Conservation (phyloP, 1,140 invertebrate species). For the Cecropterus lyciades region DNA sequence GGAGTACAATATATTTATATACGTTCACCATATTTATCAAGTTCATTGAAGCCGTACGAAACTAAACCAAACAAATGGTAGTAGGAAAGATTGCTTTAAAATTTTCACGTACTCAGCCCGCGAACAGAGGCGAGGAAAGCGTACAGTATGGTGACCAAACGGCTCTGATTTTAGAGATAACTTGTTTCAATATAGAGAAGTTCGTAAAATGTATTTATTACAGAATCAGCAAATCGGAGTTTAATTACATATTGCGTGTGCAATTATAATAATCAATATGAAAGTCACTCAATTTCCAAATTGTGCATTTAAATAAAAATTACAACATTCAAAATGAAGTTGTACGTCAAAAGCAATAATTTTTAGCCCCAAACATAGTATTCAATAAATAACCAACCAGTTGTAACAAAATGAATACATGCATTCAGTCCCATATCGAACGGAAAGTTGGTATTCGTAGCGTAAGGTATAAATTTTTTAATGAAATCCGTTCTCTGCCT, state of each 20-base stretch:
- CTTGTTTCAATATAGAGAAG: no score
- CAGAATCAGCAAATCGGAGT: no score
- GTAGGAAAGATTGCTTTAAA: conserved; percentile 1
- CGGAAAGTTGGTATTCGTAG: conserved; percentile 1
- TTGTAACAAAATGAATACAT: no score
- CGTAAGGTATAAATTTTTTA: conserved; percentile 39
- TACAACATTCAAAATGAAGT: no score
- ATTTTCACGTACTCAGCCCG: neutral
- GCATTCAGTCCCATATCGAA: neutral
- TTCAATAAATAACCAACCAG: no score
- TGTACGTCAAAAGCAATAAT: no score
- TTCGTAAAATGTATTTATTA: no score
- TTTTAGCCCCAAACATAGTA: no score
- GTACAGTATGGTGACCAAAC: neutral
- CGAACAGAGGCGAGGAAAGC: neutral
- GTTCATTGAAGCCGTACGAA: neutral
- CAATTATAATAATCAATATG: no score
- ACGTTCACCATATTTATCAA: conserved; percentile 1
- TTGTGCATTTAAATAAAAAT: no score
- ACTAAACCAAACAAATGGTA: conserved; percentile 1
- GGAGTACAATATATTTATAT: neutral
- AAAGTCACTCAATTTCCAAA: no score
- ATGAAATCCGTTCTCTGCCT: conserved; percentile 41
- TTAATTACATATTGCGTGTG: no score
- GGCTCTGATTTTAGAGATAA: neutral